Evolutionary conservation across 2,888 invertebrate genomes (phyloP).

Genomic region (Caenorhabditis panamensis): DNA sequence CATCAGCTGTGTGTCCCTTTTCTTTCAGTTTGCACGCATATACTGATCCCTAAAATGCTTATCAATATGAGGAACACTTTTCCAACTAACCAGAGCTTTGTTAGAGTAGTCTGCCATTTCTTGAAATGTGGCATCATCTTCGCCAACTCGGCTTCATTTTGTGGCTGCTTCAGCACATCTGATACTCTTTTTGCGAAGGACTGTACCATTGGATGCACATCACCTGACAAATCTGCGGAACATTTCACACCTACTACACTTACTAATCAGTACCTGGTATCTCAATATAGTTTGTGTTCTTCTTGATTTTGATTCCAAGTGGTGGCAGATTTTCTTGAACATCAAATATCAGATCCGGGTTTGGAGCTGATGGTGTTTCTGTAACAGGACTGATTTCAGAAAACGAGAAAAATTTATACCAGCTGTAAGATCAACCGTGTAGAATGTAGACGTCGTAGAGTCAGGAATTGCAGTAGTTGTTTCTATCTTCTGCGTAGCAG

Average conservation of each 20-base stretch:
- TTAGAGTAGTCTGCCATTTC: slow-evolving; percentile 52
- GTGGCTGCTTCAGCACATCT: slow-evolving; percentile 35
- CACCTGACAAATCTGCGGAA: slow-evolving; percentile 34
- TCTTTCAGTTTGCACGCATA: slow-evolving; percentile 26
- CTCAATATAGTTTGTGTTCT: slow-evolving; percentile 42
- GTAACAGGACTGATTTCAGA: not conserved
- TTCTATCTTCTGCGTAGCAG: not conserved
- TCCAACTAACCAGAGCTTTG: slow-evolving; percentile 40
- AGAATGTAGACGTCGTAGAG: slow-evolving; percentile 41
- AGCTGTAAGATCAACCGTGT: slow-evolving; percentile 57
- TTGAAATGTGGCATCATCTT: slow-evolving; percentile 54
- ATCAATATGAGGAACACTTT: not conserved
- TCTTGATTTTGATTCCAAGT: slow-evolving; percentile 51
- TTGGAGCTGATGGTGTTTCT: slow-evolving; percentile 54
- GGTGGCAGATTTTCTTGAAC: slow-evolving; percentile 60
- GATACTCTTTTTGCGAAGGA: slow-evolving; percentile 35
- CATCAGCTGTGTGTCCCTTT: not conserved
- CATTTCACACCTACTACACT: too few relatives aligned
- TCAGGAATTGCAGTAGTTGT: slow-evolving; percentile 1
- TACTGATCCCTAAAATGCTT: slow-evolving; percentile 47
- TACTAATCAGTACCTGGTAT: slow-evolving; percentile 42
- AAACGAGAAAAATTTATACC: slow-evolving; percentile 9
- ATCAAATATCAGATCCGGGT: slow-evolving; percentile 23
- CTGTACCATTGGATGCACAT: slow-evolving; percentile 50
- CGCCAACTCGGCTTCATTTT: slow-evolving; percentile 45